Percentiles rank a stretch among this genome's conserved stretches.
These are phyloP conservation scores for Actinopyga echinites DNA, from an alignment of 53 echinoderm and acorn worm genomes.

Conservation along the genomic window DNA sequence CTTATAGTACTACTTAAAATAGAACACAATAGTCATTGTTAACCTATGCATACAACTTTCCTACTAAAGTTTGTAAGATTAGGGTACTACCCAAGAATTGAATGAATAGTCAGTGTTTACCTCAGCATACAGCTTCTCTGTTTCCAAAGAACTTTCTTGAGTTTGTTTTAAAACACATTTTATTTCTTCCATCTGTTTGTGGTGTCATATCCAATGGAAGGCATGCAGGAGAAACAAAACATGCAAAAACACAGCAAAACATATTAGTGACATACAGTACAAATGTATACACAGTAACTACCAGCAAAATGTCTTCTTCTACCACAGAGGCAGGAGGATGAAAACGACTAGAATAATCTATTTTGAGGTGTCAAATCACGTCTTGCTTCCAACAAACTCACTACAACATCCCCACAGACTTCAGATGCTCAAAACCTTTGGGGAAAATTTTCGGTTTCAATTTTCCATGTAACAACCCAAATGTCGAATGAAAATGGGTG, in stretches of 20 bases:
- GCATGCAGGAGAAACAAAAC: constrained; percentile 7
- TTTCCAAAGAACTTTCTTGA: not conserved
- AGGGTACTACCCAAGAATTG: too few species aligned
- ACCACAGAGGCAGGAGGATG: not conserved
- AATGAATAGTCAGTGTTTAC: not conserved
- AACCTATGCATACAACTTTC: too few species aligned
- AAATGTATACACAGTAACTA: not conserved
- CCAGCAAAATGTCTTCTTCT: not conserved
- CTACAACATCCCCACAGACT: not conserved
- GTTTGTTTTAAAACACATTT: not conserved
- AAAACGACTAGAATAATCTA: not conserved
- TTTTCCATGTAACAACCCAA: too few species aligned
- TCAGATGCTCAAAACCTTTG: too few species aligned
- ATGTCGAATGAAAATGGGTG: too few species aligned
- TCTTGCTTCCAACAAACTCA: not conserved
- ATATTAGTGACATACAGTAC: not conserved
- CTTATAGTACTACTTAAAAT: too few species aligned
- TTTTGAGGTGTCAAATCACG: constrained; percentile 3
- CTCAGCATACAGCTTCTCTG: not conserved
- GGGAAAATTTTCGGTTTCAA: too few species aligned
- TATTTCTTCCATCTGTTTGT: constrained; percentile 21
- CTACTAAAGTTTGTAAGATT: too few species aligned
- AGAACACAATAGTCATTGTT: too few species aligned
- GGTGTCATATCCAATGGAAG: constrained; percentile 7
- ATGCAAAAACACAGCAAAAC: constrained; percentile 34